Conservation (phyloP, 2,797 vertebrate genomes). For the Megalops cyprinoides region DNA sequence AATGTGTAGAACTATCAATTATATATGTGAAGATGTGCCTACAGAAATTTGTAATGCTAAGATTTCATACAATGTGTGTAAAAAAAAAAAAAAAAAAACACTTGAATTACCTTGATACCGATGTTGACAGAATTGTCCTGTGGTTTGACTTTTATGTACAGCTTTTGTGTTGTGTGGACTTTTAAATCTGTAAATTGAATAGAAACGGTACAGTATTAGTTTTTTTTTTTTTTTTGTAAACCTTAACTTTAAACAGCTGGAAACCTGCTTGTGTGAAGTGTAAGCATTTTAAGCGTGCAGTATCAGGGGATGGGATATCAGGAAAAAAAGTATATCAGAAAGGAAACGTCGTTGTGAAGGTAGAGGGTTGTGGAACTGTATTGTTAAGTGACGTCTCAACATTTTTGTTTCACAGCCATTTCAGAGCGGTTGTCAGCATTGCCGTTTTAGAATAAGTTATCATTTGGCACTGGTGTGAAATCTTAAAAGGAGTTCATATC, state of each 20-base stretch:
- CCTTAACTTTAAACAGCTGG: not conserved
- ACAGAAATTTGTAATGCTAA: not conserved
- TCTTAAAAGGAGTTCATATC: not conserved
- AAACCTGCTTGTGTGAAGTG: not conserved
- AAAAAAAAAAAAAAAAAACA: conserved; percentile 7
- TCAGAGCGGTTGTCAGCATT: not conserved
- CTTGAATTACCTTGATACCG: conserved; percentile 8
- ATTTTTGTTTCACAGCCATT: not conserved
- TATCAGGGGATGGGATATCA: too few species aligned
- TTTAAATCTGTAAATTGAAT: conserved; percentile 9
- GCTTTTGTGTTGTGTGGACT: conserved; percentile 5
- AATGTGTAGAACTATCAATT: not conserved
- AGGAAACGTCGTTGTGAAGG: not conserved
- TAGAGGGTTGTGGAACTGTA: not conserved
- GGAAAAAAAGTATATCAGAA: not conserved
- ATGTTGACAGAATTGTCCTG: not conserved
- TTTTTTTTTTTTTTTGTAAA: conserved; percentile 1
- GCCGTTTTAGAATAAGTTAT: conserved; percentile 8
- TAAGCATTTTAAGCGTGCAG: not conserved
- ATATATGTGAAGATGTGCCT: conserved; percentile 10
- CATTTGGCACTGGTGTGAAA: not conserved
- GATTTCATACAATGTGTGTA: not conserved
- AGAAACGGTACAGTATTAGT: conserved; percentile 1
- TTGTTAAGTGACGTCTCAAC: conserved; percentile 7
- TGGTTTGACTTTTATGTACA: conserved; percentile 16